Base-by-base conservation (phyloP, 2,113 vertebrate genomes). In the Scopus umbretta region DNA sequence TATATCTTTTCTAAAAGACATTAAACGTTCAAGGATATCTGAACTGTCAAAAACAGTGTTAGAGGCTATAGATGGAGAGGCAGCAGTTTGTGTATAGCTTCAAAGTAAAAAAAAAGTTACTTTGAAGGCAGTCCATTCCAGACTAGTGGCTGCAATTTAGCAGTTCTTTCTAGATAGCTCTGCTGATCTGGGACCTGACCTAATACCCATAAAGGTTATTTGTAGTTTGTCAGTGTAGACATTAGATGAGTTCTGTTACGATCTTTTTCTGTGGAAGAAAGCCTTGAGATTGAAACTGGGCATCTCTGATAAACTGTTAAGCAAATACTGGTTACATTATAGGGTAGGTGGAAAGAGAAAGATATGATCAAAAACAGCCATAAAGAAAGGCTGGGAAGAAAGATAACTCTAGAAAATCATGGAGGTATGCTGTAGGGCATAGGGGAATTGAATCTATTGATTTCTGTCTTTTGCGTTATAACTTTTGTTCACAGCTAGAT, bases 261-360 rank as follows among this genome's bases (percentile, higher is more conserved):
- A 79, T 80, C 49, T 20, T 96, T 86, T 79, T 22, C 80, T 74
- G 56, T 74, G 34, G 73, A 97, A 91, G 78, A 79, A 94, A 91
- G 78, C 42, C 47, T 94, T 78, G 76, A 90, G 88, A 88, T 86
- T 90, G 72, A 92, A 94, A 95, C 56, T 15, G n/a, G 30, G 7
- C n/a, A 43, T 70, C 73, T 91, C 81, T 93, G 81, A 95, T 92
- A 91, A 93, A 92, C n/a, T 92, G 63, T 72, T 91, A 92, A 94
- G 67, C 61, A 97, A 89, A 94, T 90, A 67, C 45, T 52, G 26
- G 42, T 66, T 93, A 67, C 16, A 22, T 89, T 89, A 67, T n/a
- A 71, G 36, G 66, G n/a, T 20, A 82, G 40, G 40, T 53, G 50
- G 86, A 75, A 88, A 94, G 74, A 86, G 72, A 90, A 87, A 86